Evolutionary conservation across 2,888 invertebrate species (phyloP).

Genomic region (Cephus pulcher): DNA sequence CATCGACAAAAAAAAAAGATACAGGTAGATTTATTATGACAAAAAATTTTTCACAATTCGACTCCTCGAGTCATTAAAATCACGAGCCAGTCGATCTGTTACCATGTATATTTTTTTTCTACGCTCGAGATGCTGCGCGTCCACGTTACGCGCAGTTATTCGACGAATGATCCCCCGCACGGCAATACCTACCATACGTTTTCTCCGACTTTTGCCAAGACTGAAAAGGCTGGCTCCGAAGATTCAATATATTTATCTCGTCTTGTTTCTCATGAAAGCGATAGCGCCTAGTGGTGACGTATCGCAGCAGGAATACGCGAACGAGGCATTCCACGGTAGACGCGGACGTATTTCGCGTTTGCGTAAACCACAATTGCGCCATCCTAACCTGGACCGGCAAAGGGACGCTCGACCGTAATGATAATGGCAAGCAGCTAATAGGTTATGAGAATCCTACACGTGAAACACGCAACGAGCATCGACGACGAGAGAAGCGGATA

Average conservation of each 20-base stretch:
- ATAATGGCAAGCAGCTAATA: conserved; percentile 18
- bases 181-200: neutral
- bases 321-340: neutral
- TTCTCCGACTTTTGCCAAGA: neutral
- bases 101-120: neutral
- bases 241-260: neutral
- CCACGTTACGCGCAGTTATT: neutral
- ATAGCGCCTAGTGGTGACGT: neutral
- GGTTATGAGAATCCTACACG: conserved; percentile 1
- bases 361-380: conserved; percentile 19
- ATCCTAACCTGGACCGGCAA: conserved; percentile 5
- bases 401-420: conserved; percentile 19
- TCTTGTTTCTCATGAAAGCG: neutral
- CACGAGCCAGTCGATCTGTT: neutral
- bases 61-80: neutral
- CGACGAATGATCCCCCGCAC: neutral
- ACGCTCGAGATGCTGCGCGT: neutral
- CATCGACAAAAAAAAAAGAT: too few species aligned
- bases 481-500: neutral
- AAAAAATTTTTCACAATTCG: neutral
- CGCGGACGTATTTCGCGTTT: conserved; percentile 6
- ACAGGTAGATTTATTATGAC: too few species aligned
- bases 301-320: neutral
- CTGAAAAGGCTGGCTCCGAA: neutral
- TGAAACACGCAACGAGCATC: neutral